Conservation (phyloP, 2,888 invertebrate species). For the Melitaea athalia region DNA sequence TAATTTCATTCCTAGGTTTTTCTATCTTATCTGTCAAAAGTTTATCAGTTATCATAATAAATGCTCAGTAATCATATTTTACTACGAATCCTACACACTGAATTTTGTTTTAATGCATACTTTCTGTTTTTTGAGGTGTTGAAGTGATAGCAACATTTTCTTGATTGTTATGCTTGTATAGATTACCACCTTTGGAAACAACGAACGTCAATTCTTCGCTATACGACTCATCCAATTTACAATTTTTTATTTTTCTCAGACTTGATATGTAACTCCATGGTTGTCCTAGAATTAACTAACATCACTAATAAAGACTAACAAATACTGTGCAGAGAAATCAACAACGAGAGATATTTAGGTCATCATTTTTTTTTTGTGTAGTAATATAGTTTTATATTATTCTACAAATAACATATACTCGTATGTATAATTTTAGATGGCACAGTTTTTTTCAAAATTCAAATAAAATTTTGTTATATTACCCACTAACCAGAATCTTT, state of each 20-base stretch:
- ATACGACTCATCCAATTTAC: conserved; percentile 44
- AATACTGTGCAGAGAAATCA: too few relatives aligned
- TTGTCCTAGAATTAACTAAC: conserved; percentile 48
- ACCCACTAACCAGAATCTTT: conserved; percentile 55
- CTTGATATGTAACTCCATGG: conserved; percentile 58
- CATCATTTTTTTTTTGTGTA: too few relatives aligned
- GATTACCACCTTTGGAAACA: conserved; percentile 47
- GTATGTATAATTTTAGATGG: too few relatives aligned
- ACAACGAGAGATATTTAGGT: too few relatives aligned
- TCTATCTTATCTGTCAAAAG: conserved; percentile 22
- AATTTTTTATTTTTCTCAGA: conserved; percentile 49
- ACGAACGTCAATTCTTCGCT: conserved; percentile 48
- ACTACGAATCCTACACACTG: not conserved
- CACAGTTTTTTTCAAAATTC: not conserved
- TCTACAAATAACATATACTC: too few relatives aligned
- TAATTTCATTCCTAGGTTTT: conserved; percentile 45
- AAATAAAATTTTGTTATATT: not conserved
- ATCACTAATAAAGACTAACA: too few relatives aligned
- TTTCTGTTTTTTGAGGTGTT: conserved; percentile 63
- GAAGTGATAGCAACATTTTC: conserved; percentile 63
- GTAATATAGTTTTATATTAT: too few relatives aligned
- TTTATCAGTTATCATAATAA: conserved; percentile 6
- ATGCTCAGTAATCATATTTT: not conserved
- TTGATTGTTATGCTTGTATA: conserved; percentile 46
- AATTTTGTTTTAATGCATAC: conserved; percentile 34